Percentiles rank a stretch among this genome's conserved stretches.
These are phyloP conservation scores for Urocolius indicus DNA, from an alignment of 2,113 vertebrate species.

Conservation along the genomic window DNA sequence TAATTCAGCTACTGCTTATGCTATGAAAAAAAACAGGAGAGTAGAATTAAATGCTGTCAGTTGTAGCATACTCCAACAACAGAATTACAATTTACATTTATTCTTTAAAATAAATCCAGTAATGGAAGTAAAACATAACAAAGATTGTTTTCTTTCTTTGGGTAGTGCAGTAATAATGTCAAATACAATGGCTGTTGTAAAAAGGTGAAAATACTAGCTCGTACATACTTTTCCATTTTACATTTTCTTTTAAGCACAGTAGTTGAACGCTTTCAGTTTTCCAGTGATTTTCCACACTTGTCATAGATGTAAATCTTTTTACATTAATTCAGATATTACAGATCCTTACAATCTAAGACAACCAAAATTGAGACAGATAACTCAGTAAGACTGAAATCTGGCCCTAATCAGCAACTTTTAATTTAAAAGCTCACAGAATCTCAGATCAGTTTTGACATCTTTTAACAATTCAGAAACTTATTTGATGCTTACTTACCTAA, in stretches of 20 bases:
- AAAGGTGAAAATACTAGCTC: background rate
- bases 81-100: background rate
- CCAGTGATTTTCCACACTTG: background rate
- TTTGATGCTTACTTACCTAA: background rate
- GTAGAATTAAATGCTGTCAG: background rate
- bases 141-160: background rate
- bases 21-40: background rate
- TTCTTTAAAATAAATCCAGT: slow-evolving; percentile 1
- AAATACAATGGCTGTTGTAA: background rate
- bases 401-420: background rate
- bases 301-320: background rate
- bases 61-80: background rate
- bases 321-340: background rate
- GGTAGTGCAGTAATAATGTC: background rate
- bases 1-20: slow-evolving; percentile 4
- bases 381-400: background rate
- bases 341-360: background rate
- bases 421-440: background rate
- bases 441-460: background rate
- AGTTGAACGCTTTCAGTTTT: background rate
- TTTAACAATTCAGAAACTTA: background rate
- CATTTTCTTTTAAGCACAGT: background rate
- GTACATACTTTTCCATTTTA: background rate
- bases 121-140: slow-evolving; percentile 3
- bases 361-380: background rate